phyloP scores from a whole-genome alignment of 1,140 invertebrate genomes.

The Psilanteris sp. region DNA sequence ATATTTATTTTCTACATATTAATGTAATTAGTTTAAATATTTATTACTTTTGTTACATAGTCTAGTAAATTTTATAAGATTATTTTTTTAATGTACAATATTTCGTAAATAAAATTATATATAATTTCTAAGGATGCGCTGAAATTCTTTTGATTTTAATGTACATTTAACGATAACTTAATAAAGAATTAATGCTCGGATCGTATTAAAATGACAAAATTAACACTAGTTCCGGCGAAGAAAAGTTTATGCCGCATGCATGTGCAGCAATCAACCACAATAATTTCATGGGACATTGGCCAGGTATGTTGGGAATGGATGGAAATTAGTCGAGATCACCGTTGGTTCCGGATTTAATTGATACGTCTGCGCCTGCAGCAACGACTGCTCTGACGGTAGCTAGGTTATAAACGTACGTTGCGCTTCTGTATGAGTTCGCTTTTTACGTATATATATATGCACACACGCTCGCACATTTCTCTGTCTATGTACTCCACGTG shows the following conservation, averaged over 20 bases:
- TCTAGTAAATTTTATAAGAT: too few species aligned
- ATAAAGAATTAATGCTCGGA: too few species aligned
- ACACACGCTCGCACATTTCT: not conserved
- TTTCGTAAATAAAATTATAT: too few species aligned
- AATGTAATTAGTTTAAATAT: too few species aligned
- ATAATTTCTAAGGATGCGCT: too few species aligned
- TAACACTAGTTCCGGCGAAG: constrained; percentile 54
- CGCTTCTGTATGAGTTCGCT: constrained; percentile 29
- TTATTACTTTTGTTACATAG: too few species aligned
- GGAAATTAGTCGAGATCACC: constrained; percentile 74
- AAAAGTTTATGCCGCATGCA: constrained; percentile 14
- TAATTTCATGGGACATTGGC: constrained; percentile 76
- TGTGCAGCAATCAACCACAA: constrained; percentile 40
- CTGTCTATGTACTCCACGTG: constrained; percentile 63
- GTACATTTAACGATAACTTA: too few species aligned
- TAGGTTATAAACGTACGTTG: constrained; percentile 39
- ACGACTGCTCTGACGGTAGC: constrained; percentile 43
- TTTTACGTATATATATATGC: constrained; percentile 37
- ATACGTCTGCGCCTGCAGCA: constrained; percentile 66
- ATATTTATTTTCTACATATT: too few species aligned
- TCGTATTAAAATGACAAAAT: constrained; percentile 65
- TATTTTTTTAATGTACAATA: too few species aligned
- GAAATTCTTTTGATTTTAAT: too few species aligned
- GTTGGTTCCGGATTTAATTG: constrained; percentile 73
- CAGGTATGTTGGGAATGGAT: constrained; percentile 70